phyloP scores from a whole-genome alignment of 1,140 invertebrate genomes.

The Ooceraea biroi region DNA sequence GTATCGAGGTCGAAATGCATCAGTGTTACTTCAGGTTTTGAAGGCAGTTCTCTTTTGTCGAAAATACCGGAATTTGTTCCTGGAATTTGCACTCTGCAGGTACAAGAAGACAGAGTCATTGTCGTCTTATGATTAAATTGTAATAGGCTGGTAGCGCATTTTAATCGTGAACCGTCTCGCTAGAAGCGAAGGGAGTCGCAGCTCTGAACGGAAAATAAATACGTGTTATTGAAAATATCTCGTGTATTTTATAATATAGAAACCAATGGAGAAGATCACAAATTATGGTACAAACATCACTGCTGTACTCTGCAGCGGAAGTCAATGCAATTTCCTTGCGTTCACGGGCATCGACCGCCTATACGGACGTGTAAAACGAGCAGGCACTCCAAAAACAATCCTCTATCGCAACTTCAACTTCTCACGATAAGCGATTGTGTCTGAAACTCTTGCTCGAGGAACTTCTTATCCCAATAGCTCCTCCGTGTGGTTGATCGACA shows the following conservation, averaged over 20 bases:
- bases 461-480: conserved; percentile 22
- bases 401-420: conserved; percentile 42
- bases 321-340: neutral
- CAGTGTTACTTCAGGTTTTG: neutral
- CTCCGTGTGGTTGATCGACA: conserved; percentile 21
- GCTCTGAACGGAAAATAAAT: neutral
- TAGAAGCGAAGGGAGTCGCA: neutral
- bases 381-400: conserved; percentile 50
- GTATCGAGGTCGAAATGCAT: neutral
- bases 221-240: neutral
- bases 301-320: neutral
- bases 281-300: neutral
- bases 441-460: conserved; percentile 48
- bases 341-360: no score
- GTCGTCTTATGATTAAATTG: neutral
- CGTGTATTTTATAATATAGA: neutral
- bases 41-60: neutral
- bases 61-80: conserved; percentile 5
- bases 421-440: conserved; percentile 43
- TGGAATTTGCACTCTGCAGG: neutral
- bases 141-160: neutral
- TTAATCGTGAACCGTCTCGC: neutral
- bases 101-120: neutral
- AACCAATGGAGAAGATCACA: neutral
- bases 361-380: conserved; percentile 19